Conservation (phyloP, 2,888 invertebrate species). For the Ditula angustiorana region DNA sequence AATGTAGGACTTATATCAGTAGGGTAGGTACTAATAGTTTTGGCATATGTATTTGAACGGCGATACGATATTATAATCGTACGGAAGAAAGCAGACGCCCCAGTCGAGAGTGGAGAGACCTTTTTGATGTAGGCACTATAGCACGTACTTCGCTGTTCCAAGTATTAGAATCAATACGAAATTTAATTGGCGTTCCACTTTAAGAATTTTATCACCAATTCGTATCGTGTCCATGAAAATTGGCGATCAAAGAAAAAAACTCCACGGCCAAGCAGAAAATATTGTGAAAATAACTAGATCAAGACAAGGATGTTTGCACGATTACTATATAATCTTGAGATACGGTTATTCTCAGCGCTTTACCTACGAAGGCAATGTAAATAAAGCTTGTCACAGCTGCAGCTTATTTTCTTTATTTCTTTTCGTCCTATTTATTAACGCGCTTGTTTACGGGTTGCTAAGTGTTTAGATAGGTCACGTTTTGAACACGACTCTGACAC, state of each 20-base stretch:
- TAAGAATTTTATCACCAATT: constrained; percentile 4
- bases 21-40: no score
- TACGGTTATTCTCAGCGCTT: constrained; percentile 6
- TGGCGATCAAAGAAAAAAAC: background rate
- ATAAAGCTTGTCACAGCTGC: constrained; percentile 23
- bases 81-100: background rate
- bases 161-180: background rate
- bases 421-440: constrained; percentile 29
- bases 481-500: constrained; percentile 22
- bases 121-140: background rate
- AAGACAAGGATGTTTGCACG: background rate
- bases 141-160: background rate
- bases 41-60: no score
- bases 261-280: background rate
- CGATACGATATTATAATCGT: background rate
- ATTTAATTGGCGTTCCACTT: constrained; percentile 7
- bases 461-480: constrained; percentile 36
- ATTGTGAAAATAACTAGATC: constrained; percentile 5
- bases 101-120: background rate
- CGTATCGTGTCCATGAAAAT: background rate
- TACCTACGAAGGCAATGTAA: constrained; percentile 6
- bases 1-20: no score
- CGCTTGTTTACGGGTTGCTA: constrained; percentile 13
- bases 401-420: constrained; percentile 25
- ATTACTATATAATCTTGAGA: constrained; percentile 21